Base-by-base conservation (phyloP, 2,113 vertebrate species). In the Tapirus terrestris region DNA sequence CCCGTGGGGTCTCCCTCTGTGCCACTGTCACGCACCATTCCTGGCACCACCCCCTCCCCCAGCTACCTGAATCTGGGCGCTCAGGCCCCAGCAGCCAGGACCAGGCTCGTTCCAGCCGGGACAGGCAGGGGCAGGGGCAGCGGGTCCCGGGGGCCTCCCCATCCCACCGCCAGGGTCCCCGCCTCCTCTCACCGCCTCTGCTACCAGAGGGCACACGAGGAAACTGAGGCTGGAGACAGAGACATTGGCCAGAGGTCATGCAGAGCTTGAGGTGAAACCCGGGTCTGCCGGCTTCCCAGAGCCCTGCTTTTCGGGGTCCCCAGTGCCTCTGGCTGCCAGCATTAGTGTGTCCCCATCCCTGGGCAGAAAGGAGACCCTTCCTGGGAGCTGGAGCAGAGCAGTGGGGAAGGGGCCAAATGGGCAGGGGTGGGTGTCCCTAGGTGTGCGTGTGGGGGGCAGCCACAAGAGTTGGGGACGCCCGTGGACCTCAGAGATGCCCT, bases 71-170 rank as follows among this genome's bases (percentile, higher is more conserved):
- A 13, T 63, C 67, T 39, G 36, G 51, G 31, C 17, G 33, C 45
- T 31, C 33, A 58, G 61, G 36, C 72, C 48, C 75, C 45, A 33
- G 75, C 75, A 65, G 29, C 48, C 8, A 13, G 51, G 6, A 23
- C 43, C 14, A 18, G n/a, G n/a, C 36, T 43, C 23, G 1, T 36
- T 58, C 48, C n/a, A 25, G 39, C 29, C 5, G 4, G 33, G 51
- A 56, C 39, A 17, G 31, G 2, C 13, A 51, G 11, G 33, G 73
- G 6, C 16, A 45, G 36, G 3, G 21, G 6, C 6, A 7, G 48
- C 8, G 21, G 20, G 3, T 10, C 13, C 48, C 0, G 0, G 51
- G 17, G 16, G 6, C 6, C 39, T 39, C 29, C 48, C 3, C 0
- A 2, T 14, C 65, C 67, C 25, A 0, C 4, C 3, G 2, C 33